A percentile compares a stretch with the other conserved stretches of the same genome.
These are phyloP conservation scores for Talpa occidentalis DNA, from an alignment of 2,113 vertebrate species.

Conservation along the genomic window DNA sequence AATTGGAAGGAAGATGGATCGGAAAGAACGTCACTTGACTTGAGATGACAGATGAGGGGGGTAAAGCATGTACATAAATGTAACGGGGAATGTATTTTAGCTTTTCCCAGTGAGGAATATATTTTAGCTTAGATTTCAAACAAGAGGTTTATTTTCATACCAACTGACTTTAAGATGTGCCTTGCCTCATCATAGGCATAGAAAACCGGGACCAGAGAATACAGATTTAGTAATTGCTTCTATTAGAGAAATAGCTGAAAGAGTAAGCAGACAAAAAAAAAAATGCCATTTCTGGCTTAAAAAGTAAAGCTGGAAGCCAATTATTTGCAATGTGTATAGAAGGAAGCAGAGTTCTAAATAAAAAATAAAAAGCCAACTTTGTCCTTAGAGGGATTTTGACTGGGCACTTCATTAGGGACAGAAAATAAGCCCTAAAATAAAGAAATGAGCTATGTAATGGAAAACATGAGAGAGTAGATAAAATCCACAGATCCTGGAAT, in stretches of 20 bases:
- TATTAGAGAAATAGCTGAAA: neutral
- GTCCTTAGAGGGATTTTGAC: neutral
- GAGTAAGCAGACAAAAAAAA: neutral
- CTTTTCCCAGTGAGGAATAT: neutral
- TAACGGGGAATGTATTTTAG: neutral
- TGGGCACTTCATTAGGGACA: neutral
- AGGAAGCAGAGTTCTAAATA: neutral
- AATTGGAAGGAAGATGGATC: neutral
- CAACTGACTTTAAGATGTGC: neutral
- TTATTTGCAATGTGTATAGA: neutral
- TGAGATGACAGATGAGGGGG: neutral
- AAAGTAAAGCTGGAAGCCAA: neutral
- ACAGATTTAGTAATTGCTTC: neutral
- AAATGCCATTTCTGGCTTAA: neutral
- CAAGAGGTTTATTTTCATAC: neutral
- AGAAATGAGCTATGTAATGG: neutral
- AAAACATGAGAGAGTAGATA: neutral
- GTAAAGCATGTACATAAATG: neutral
- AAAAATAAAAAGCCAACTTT: conserved; percentile 19
- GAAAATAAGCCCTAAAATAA: neutral
- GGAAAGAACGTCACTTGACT: neutral
- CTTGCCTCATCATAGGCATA: neutral
- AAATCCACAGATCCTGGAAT: neutral
- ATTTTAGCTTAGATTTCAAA: neutral
- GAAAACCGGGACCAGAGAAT: neutral